A percentile compares a stretch with the other conserved stretches of the same genome.
phyloP scores from a whole-genome alignment of 2,888 invertebrate species.

The Athrips mouffetella region DNA sequence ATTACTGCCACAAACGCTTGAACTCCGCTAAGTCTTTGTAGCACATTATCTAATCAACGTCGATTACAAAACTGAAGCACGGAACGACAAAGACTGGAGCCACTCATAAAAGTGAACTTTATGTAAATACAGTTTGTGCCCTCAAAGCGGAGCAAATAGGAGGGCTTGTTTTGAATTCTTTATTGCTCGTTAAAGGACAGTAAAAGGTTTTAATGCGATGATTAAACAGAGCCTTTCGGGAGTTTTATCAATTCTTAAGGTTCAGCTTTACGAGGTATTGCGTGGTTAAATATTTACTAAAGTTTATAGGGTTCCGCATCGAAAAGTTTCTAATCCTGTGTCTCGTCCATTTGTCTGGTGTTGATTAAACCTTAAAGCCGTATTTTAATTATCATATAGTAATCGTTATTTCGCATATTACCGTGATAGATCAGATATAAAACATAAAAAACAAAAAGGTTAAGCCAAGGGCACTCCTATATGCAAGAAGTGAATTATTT shows the following conservation, averaged over 20 bases:
- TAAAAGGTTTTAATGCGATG: constrained; percentile 66
- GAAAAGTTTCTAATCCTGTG: too few species aligned
- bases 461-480: too few species aligned
- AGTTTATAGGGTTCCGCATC: too few species aligned
- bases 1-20: too few species aligned
- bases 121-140: constrained; percentile 42
- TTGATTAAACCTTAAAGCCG: too few species aligned
- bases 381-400: too few species aligned
- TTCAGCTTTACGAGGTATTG: constrained; percentile 13
- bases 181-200: constrained; percentile 62
- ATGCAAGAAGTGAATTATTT: too few species aligned
- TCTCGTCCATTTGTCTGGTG: too few species aligned
- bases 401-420: too few species aligned
- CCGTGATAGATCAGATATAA: too few species aligned
- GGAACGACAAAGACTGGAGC: constrained; percentile 31
- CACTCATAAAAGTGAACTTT: constrained; percentile 39
- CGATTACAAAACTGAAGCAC: constrained; percentile 39
- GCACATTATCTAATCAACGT: constrained; percentile 13
- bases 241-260: constrained; percentile 36
- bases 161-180: constrained; percentile 56
- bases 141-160: constrained; percentile 48
- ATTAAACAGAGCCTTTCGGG: constrained; percentile 44
- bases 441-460: too few species aligned
- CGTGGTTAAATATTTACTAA: constrained; percentile 18
- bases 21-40: too few species aligned